A percentile compares a stretch with the other conserved stretches of the same genome.
Conservation (phyloP, 2,113 vertebrate species). For the Colaptes auratus region DNA sequence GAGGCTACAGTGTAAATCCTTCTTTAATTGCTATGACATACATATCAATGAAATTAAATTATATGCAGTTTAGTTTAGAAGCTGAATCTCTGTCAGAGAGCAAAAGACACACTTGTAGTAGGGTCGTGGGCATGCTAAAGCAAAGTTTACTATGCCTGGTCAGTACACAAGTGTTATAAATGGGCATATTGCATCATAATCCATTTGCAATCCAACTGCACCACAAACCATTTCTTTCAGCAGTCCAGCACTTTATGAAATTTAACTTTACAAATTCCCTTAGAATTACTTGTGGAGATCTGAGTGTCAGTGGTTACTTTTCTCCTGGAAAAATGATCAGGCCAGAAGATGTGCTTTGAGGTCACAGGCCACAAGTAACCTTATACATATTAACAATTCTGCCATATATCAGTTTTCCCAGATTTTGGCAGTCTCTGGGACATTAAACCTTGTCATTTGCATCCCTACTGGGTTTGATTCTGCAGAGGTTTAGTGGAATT, state of each 20-base stretch:
- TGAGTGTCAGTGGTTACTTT: conserved; percentile 47
- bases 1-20: conserved; percentile 60
- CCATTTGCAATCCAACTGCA: no score
- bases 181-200: not conserved
- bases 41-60: conserved; percentile 65
- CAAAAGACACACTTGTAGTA: conserved; percentile 14
- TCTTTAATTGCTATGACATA: conserved; percentile 58
- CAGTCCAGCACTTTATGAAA: not conserved
- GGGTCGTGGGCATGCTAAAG: not conserved
- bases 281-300: conserved; percentile 40
- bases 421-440: conserved; percentile 65
- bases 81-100: conserved; percentile 12
- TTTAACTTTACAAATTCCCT: conserved; percentile 17
- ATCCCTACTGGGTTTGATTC: conserved; percentile 73
- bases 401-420: conserved; percentile 53
- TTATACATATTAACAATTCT: conserved; percentile 75
- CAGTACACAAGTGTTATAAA: not conserved
- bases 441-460: conserved; percentile 70
- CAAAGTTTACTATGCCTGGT: not conserved
- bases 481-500: conserved; percentile 76
- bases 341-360: conserved; percentile 62
- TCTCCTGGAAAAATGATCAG: conserved; percentile 63
- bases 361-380: conserved; percentile 65
- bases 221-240: not conserved
- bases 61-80: conserved; percentile 49